phyloP scores from a whole-genome alignment of 1,140 invertebrate species.

The Elysia chlorotica region DNA sequence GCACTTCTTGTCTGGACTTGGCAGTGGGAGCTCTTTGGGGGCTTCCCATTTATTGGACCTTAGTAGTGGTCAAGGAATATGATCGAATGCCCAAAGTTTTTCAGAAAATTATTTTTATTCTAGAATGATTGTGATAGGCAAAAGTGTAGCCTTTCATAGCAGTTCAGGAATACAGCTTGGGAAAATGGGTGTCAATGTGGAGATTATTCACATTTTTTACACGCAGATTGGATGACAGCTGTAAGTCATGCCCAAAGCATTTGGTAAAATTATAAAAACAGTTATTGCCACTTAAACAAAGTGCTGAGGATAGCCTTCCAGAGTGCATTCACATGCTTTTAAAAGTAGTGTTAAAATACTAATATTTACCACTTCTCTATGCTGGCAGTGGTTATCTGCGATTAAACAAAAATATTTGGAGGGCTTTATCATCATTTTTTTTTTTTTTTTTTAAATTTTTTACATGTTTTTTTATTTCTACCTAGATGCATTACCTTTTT shows the following conservation, averaged over 20 bases:
- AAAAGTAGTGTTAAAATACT: neutral
- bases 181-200: neutral
- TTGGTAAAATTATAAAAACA: neutral
- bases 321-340: neutral
- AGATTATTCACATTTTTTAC: neutral
- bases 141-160: too few species aligned
- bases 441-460: neutral
- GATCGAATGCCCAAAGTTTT: too few species aligned
- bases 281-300: neutral
- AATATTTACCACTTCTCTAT: too few species aligned
- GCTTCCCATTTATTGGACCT: too few species aligned
- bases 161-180: neutral
- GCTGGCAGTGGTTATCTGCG: too few species aligned
- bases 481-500: too few species aligned
- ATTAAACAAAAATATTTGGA: neutral
- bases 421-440: neutral
- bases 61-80: too few species aligned
- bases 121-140: neutral
- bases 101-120: too few species aligned
- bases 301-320: neutral
- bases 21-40: too few species aligned
- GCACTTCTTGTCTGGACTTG: constrained; percentile 36
- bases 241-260: neutral
- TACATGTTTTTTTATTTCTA: too few species aligned
- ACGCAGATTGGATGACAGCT: neutral